These are phyloP conservation scores for Sciurus vulgaris DNA, from an alignment of 2,797 vertebrate genomes.

Conservation along the genomic window DNA sequence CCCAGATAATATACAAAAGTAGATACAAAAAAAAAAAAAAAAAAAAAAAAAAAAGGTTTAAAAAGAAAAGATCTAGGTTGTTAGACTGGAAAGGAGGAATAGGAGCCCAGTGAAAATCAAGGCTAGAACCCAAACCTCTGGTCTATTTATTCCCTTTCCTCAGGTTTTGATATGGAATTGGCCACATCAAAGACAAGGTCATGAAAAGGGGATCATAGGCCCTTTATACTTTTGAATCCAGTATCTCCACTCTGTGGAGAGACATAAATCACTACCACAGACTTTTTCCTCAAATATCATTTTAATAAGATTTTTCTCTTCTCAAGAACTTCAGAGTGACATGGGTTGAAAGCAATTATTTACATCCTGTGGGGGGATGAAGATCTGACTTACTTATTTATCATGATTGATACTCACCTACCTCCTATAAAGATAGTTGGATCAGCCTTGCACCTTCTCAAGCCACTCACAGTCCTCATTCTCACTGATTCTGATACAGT, in stretches of 20 bases:
- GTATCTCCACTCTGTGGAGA: not conserved
- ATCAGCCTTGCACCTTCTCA: not conserved
- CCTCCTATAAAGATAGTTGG: not conserved
- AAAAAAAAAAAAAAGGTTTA: not conserved
- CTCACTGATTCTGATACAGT: not conserved
- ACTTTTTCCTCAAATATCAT: not conserved
- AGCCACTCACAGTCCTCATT: not conserved
- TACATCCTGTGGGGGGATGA: not conserved
- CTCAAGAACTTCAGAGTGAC: not conserved
- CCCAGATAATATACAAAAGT: not conserved
- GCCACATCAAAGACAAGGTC: not conserved
- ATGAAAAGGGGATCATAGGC: too few species aligned
- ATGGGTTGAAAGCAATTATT: not conserved
- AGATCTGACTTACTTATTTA: slow-evolving; percentile 10
- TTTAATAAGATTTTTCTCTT: not conserved
- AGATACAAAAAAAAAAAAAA: slow-evolving; percentile 2
- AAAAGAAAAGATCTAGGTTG: slow-evolving; percentile 13
- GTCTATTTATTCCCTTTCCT: not conserved
- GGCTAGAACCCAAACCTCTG: not conserved
- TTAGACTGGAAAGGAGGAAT: slow-evolving; percentile 4
- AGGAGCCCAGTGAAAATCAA: not conserved
- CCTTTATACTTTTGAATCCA: not conserved
- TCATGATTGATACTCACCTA: not conserved
- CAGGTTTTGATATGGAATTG: not conserved
- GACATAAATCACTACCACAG: not conserved